phyloP scores from a whole-genome alignment of 2,113 vertebrate genomes.

The Puffinus mauretanicus region DNA sequence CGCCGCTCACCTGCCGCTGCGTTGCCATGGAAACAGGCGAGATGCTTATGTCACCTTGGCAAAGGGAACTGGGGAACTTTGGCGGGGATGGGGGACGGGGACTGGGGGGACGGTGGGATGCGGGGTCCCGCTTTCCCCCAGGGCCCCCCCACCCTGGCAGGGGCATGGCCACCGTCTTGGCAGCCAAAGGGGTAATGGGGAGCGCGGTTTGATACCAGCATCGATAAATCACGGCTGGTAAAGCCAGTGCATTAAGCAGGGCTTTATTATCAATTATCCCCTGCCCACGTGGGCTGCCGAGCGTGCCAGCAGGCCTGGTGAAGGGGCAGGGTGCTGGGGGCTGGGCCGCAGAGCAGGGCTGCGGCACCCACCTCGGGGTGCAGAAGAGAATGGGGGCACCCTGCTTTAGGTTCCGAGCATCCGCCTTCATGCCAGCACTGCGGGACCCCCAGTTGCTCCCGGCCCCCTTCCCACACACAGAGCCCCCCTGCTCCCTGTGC shows the following conservation, averaged over 20 bases:
- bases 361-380: background rate
- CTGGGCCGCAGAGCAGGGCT: background rate
- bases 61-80: slow-evolving; percentile 37
- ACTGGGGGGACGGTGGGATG: rapidly evolving
- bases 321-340: background rate
- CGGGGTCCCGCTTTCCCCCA: background rate
- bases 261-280: slow-evolving; percentile 79
- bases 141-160: background rate
- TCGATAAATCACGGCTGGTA: slow-evolving; percentile 71
- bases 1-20: slow-evolving; percentile 61
- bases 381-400: background rate
- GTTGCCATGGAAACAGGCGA: slow-evolving; percentile 65
- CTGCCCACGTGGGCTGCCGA: background rate
- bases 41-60: slow-evolving; percentile 69
- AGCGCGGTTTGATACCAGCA: slow-evolving; percentile 43
- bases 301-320: background rate
- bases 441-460: background rate
- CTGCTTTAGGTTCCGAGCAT: rapidly evolving
- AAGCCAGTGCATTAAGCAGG: slow-evolving; percentile 70
- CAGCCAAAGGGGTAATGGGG: slow-evolving; percentile 57
- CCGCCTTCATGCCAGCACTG: background rate
- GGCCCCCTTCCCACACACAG: too few species aligned
- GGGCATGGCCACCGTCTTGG: background rate
- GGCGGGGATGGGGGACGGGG: background rate
- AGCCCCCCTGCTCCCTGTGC: background rate